These are phyloP conservation scores for Dysmachus trigonus DNA, from an alignment of 2,888 invertebrate species.

Conservation along the genomic window DNA sequence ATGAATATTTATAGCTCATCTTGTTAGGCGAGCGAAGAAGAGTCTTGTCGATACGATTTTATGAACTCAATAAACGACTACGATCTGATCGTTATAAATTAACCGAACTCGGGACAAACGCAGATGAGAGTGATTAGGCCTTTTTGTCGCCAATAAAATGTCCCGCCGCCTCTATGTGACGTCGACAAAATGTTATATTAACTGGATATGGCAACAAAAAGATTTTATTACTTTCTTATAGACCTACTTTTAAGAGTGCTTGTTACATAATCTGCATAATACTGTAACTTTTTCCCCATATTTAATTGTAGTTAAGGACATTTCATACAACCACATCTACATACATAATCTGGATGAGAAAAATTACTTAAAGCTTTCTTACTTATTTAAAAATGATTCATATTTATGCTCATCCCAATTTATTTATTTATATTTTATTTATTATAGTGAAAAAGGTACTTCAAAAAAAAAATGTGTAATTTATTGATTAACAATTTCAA, in stretches of 20 bases:
- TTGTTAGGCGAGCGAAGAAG: conserved; percentile 21
- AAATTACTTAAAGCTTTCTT: not conserved
- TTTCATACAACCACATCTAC: not conserved
- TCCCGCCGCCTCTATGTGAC: not conserved
- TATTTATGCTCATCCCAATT: not conserved
- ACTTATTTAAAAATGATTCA: too few relatives aligned
- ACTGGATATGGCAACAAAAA: not conserved
- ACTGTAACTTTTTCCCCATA: not conserved
- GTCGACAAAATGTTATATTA: not conserved
- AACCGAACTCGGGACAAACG: not conserved
- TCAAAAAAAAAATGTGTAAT: too few relatives aligned
- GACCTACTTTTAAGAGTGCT: not conserved
- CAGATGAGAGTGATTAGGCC: not conserved
- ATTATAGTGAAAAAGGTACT: too few relatives aligned
- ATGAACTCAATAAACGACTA: conserved; percentile 35
- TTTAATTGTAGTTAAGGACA: not conserved
- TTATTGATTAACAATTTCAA: too few relatives aligned
- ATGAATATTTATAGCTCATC: conserved; percentile 46
- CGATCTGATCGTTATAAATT: conserved; percentile 19
- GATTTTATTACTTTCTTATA: not conserved
- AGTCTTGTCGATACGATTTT: conserved; percentile 37
- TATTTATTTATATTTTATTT: not conserved
- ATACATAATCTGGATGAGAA: not conserved
- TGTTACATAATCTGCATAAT: not conserved
- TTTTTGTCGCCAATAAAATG: not conserved